Evolutionary conservation across 2,797 vertebrate species (phyloP).

Genomic region (Acrocephalus scirpaceus): DNA sequence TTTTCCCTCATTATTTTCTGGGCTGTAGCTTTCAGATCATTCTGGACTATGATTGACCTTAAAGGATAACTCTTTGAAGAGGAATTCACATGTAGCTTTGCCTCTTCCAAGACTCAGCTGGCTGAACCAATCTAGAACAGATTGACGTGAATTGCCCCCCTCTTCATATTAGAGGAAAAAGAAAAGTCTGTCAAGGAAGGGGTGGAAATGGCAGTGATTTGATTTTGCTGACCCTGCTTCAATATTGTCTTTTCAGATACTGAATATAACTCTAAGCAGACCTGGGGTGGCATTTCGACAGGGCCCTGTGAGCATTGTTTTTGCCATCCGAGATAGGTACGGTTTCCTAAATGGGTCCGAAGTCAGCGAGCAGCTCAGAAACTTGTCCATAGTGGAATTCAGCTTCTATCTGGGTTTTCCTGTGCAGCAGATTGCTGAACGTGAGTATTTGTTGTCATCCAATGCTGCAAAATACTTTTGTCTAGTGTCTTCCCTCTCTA

Average conservation of each 20-base stretch:
- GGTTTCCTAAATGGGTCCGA: conserved; percentile 87
- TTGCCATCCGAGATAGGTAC: conserved; percentile 78
- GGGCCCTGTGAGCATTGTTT: conserved; percentile 87
- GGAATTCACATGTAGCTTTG: background rate
- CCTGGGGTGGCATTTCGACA: conserved; percentile 72
- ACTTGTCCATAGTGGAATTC: conserved; percentile 92
- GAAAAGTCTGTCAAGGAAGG: background rate
- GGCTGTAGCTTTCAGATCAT: background rate
- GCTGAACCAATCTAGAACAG: background rate
- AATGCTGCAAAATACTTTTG: background rate
- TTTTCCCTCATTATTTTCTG: background rate
- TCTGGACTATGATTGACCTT: background rate
- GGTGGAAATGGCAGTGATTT: background rate
- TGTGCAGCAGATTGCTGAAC: conserved; percentile 90
- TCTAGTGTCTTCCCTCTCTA: background rate
- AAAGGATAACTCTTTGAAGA: background rate
- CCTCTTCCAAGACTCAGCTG: background rate
- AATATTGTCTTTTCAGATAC: conserved; percentile 79
- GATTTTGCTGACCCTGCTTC: background rate
- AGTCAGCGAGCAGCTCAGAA: conserved; percentile 89
- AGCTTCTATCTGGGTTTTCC: conserved; percentile 96
- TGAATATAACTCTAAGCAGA: conserved; percentile 85
- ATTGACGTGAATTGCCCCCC: background rate
- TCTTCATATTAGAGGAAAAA: background rate
- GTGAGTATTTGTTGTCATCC: conserved; percentile 75